Base-by-base conservation (phyloP, 1,140 invertebrate genomes). In the Drosophila ambigua region DNA sequence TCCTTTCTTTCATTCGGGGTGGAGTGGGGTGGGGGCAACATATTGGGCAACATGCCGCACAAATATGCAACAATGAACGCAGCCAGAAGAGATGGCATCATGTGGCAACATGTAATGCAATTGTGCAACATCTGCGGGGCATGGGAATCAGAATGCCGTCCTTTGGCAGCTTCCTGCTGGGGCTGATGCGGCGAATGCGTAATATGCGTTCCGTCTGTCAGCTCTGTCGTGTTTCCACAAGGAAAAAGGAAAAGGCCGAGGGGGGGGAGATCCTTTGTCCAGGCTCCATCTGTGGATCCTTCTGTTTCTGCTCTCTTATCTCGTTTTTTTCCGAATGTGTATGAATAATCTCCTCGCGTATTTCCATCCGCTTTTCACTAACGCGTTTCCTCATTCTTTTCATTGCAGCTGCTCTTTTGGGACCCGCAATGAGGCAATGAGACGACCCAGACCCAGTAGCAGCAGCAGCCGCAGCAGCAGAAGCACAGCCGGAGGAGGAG, bases 41-140 rank as follows among this genome's bases (percentile, higher is more conserved):
- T 82, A 85, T 85, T 78, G 82, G 63, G 59, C 71, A 82, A 87
- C 82, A 85, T 75, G 78, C 62, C 57, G 31, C 54, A 69, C 51
- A 71, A 83, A 80, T 73, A 61, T 55, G 77, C 77, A 74, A 62
- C 64, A 84, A 67, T 48, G 60, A 11, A 39, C 24, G 48, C 35
- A 49, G 5, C 28, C 41, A 23, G 72, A 49, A 43, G 44, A 5
- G 13, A 7, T 9, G 20, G 58, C 55, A 60, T 63, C 72, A 16
- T 72, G 73, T 81, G 81, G 63, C 74, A 78, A 75, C 82, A 88
- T 79, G 75, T 62, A 81, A 85, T 65, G 83, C 83, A 87, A 85
- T 85, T 88, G 85, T 85, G 82, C 82, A 88, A 76, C 83, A 79
- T 80, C 57, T 87, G 74, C 63, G 44, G 67, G n/a, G 41, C 54